Conservation (phyloP, 2,797 vertebrate species). For the Sebastes trivittatus region DNA sequence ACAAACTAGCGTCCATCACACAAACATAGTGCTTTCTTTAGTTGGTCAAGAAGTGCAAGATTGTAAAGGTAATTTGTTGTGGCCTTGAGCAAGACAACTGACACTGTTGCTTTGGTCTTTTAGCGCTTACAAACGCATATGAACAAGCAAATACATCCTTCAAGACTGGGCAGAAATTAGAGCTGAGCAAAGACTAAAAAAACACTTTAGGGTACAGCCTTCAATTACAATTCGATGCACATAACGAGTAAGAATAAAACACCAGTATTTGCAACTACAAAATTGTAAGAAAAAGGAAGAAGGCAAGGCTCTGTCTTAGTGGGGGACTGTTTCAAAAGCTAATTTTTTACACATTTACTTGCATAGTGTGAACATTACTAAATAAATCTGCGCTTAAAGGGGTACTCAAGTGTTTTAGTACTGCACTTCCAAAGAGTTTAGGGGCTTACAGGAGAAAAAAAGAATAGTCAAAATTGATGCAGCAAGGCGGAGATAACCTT, state of each 20-base stretch:
- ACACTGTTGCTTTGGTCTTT: neutral
- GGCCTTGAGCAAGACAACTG: neutral
- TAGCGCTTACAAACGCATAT: neutral
- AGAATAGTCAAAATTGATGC: neutral
- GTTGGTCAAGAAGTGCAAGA: neutral
- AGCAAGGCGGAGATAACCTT: neutral
- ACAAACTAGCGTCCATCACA: neutral
- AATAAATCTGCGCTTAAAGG: neutral
- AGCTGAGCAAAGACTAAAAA: neutral
- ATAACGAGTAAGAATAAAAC: neutral
- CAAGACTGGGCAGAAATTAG: neutral
- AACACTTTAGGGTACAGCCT: neutral
- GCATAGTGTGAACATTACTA: neutral
- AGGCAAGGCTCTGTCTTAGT: neutral
- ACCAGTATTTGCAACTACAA: neutral
- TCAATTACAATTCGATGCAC: neutral
- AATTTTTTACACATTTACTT: neutral
- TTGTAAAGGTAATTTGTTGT: neutral
- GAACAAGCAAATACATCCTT: neutral
- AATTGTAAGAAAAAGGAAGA: neutral
- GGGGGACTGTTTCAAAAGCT: neutral
- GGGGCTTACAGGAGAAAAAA: neutral
- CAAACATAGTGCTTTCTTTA: neutral
- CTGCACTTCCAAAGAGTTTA: neutral
- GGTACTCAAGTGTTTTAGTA: neutral